Conservation (phyloP, 2,888 invertebrate species). For the Clitarchus hookeri region DNA sequence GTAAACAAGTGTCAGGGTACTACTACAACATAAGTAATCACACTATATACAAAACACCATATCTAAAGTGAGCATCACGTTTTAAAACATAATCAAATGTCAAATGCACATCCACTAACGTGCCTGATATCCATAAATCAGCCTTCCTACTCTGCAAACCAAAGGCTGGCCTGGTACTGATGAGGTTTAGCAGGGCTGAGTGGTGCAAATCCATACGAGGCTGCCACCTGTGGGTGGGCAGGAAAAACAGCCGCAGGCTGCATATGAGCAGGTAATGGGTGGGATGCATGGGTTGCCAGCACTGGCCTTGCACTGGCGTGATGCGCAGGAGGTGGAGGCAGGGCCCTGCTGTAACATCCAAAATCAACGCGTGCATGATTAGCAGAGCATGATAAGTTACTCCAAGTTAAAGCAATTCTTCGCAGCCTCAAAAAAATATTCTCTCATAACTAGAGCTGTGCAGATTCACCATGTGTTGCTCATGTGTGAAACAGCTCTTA, state of each 20-base stretch:
- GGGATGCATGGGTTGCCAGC: constrained; percentile 68
- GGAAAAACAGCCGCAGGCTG: constrained; percentile 66
- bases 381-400: too few relatives aligned
- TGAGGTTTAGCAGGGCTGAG: constrained; percentile 73
- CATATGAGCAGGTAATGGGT: constrained; percentile 78
- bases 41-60: neutral
- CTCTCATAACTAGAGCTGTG: too few relatives aligned
- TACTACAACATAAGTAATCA: neutral
- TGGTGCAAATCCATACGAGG: constrained; percentile 68
- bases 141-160: constrained; percentile 70
- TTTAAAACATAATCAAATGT: too few relatives aligned
- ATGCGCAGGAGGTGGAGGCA: constrained; percentile 81
- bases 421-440: too few relatives aligned
- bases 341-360: constrained; percentile 58
- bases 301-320: constrained; percentile 75
- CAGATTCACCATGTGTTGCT: too few relatives aligned
- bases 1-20: too few relatives aligned
- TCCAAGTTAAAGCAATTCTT: too few relatives aligned
- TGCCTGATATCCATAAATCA: neutral
- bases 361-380: too few relatives aligned
- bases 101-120: too few relatives aligned
- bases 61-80: neutral
- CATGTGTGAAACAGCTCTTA: too few relatives aligned
- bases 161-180: constrained; percentile 70
- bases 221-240: constrained; percentile 64